Conservation (phyloP, 2,888 invertebrate genomes). For the Drosophila rubida region DNA sequence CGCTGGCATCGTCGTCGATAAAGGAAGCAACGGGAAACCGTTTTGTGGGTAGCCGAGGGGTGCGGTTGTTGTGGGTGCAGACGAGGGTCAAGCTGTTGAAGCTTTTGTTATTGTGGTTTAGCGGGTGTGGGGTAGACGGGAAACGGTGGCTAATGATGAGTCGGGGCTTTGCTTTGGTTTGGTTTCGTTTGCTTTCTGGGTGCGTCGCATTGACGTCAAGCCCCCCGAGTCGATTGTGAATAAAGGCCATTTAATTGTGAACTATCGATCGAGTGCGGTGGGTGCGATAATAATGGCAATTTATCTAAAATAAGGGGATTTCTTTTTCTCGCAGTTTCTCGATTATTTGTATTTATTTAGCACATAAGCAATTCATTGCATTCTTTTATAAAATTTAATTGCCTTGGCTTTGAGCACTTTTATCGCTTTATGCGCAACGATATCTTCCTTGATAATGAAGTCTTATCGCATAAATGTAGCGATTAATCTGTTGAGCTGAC, state of each 20-base stretch:
- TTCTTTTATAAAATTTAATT: too few relatives aligned
- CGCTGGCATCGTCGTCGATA: constrained; percentile 17
- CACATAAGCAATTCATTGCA: not conserved
- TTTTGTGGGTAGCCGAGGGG: constrained; percentile 1
- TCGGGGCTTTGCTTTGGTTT: constrained; percentile 15
- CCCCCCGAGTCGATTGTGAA: constrained; percentile 8
- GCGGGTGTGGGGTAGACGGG: constrained; percentile 4
- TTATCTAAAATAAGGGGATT: not conserved
- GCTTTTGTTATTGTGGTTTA: constrained; percentile 57
- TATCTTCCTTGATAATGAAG: constrained; percentile 1
- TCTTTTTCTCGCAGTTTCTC: not conserved
- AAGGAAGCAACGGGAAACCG: constrained; percentile 63
- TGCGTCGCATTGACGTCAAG: constrained; percentile 51
- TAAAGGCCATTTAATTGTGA: constrained; percentile 21
- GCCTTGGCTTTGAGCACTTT: not conserved
- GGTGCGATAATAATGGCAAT: not conserved
- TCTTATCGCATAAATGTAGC: constrained; percentile 16
- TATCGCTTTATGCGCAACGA: too few relatives aligned
- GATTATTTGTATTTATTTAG: not conserved
- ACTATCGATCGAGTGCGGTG: constrained; percentile 11
- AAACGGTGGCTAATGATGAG: constrained; percentile 35
- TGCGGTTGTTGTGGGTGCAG: constrained; percentile 8
- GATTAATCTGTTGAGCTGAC: constrained; percentile 9
- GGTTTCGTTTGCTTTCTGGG: constrained; percentile 15
- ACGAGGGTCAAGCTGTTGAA: constrained; percentile 63